phyloP scores from a whole-genome alignment of 2,113 vertebrate species.

The Scophthalmus maximus region DNA sequence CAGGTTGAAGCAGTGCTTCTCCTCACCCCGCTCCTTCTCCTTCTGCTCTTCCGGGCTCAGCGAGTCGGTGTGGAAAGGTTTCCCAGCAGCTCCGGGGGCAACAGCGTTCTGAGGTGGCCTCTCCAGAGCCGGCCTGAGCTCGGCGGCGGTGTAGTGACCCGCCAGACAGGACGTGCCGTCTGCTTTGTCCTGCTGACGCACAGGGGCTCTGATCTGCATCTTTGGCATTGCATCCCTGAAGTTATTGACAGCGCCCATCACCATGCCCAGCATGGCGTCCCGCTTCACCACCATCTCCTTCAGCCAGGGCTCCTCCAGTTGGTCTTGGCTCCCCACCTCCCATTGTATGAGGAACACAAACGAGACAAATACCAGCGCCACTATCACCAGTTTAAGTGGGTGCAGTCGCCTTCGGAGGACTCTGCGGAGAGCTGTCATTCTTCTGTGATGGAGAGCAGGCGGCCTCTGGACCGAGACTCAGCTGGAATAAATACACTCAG shows the following conservation, averaged over 20 bases:
- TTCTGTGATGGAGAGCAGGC: constrained; percentile 61
- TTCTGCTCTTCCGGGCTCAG: constrained; percentile 89
- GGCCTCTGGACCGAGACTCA: constrained; percentile 47
- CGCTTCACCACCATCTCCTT: constrained; percentile 87
- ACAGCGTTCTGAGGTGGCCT: constrained; percentile 90
- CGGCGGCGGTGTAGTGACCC: constrained; percentile 90
- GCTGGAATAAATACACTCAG: constrained; percentile 53
- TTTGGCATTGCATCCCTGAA: constrained; percentile 94
- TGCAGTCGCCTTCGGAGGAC: constrained; percentile 85
- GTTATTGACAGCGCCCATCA: constrained; percentile 96
- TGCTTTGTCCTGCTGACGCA: constrained; percentile 81
- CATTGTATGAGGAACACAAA: constrained; percentile 96
- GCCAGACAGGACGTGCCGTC: constrained; percentile 84
- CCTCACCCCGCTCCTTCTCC: constrained; percentile 91
- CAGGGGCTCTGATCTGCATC: constrained; percentile 96
- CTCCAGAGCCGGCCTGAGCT: constrained; percentile 89
- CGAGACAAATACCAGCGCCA: constrained; percentile 90
- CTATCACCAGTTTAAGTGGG: constrained; percentile 88
- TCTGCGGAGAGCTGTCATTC: constrained; percentile 87
- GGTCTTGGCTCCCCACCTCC: constrained; percentile 90
- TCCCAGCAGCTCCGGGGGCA: constrained; percentile 92
- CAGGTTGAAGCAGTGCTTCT: constrained; percentile 97
- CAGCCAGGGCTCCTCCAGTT: constrained; percentile 88
- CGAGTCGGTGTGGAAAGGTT: constrained; percentile 86
- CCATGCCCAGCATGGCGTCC: constrained; percentile 89